Base-by-base conservation (phyloP, 1,140 invertebrate genomes). In the Calephelis nemesis region DNA sequence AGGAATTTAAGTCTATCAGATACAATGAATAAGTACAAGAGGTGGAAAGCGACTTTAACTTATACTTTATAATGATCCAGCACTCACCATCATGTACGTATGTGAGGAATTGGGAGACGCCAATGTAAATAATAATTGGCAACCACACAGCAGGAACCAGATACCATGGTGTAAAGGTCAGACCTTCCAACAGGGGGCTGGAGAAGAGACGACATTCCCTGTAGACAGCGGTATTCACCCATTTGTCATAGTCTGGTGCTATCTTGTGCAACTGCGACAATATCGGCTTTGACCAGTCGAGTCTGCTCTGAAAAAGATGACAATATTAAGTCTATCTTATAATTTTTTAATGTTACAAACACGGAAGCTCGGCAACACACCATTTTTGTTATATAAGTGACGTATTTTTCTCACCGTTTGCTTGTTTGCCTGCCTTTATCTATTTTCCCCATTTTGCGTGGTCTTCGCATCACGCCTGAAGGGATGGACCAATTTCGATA, bases 151-250 rank as follows among this genome's bases (percentile, higher is more conserved):
- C 58, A 54, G 65, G 65, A 39, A 67, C 65, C 19, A 67, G 13
- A 30, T 67, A 67, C 65, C 65, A 67, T 10, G 49, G 49, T 8
- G 49, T 52, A 11, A n/a, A 49, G 12, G 30, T 30, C 3, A 30
- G 30, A 30, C 85, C 91, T 85, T 96, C 95, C 74, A 96, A 79
- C 63, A 95, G 79, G 7, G 94, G 91, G 62, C 93, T 95, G 7
- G 88, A 82, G 72, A 96, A 96, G 5, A 96, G 83, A 12, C 94
- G 88, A 67, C 96, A 91, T 1, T 93, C 84, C 63, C 95, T 90
- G 77, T 95, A 95, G 2, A 96, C 95, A 0, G 95, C 95, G 12
- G 93, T 93, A 76, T 95, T 94, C 1, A 96, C 94, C 95, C 95
- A 96, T 75, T 93, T 93, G 71, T 93, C 92, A 75, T 96, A 96